phyloP scores from a whole-genome alignment of 2,113 vertebrate genomes.

The Polypterus senegalus region DNA sequence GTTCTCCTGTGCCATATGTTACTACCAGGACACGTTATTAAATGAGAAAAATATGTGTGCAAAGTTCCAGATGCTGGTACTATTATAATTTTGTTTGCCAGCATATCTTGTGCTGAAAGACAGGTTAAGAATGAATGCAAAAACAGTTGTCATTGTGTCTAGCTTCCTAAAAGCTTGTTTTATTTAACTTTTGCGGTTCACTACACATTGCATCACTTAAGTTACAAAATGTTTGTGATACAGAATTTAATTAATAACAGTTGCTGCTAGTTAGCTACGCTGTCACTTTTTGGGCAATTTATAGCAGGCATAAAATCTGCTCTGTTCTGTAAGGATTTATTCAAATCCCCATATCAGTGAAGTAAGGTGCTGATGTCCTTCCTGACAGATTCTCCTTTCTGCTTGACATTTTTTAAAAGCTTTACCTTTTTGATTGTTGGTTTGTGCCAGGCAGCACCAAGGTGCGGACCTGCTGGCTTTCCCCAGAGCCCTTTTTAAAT shows the following conservation, averaged over 20 bases:
- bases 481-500: no score
- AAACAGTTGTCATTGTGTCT: conserved; percentile 5
- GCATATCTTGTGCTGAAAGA: conserved; percentile 4
- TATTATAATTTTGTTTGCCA: not conserved
- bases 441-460: no score
- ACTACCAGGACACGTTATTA: conserved; percentile 5
- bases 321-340: not conserved
- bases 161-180: not conserved
- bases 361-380: no score
- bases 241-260: conserved; percentile 5
- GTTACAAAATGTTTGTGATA: not conserved
- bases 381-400: no score
- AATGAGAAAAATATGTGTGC: conserved; percentile 17
- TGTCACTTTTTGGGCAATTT: conserved; percentile 33
- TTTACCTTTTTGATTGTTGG: no score
- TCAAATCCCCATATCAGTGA: no score
- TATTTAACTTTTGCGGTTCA: not conserved
- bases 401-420: no score
- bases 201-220: not conserved
- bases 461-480: no score
- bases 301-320: conserved; percentile 23
- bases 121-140: conserved; percentile 6
- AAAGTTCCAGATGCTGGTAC: conserved; percentile 4
- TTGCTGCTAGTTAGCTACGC: conserved; percentile 15
- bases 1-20: conserved; percentile 2